Evolutionary conservation across 2,113 vertebrate species (phyloP).

Genomic region (Xiphophorus hellerii): DNA sequence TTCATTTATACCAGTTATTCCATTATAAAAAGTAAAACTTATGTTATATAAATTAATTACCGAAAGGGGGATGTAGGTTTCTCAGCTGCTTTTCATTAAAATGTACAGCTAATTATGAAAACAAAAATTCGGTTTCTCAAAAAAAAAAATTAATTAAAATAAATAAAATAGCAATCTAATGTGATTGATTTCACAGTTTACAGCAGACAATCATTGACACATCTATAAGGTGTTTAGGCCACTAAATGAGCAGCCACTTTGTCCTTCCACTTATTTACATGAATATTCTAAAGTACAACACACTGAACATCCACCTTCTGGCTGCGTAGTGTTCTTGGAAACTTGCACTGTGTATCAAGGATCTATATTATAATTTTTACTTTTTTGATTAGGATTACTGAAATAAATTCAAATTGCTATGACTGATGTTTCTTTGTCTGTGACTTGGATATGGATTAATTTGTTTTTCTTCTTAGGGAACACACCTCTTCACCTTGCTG

Average conservation of each 20-base stretch:
- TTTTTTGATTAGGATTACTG: not conserved
- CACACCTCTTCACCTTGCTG: conserved; percentile 95
- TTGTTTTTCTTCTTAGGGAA: conserved; percentile 82
- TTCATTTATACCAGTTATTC: not conserved
- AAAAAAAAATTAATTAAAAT: no score
- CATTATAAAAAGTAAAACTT: not conserved
- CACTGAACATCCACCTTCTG: no score
- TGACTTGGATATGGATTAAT: not conserved
- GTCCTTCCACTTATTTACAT: no score
- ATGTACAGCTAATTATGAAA: not conserved
- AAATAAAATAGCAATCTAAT: not conserved
- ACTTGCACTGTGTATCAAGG: not conserved
- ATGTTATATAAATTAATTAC: not conserved
- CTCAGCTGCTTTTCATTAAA: not conserved
- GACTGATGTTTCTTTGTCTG: not conserved
- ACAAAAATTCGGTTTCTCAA: not conserved
- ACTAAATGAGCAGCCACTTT: no score
- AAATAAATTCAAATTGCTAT: not conserved
- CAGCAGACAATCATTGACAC: not conserved
- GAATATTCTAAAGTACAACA: no score
- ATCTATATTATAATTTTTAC: not conserved
- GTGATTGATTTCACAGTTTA: not conserved
- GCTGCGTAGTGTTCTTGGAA: not conserved
- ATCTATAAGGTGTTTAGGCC: not conserved
- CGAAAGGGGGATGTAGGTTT: not conserved